Percentiles rank a stretch among this genome's conserved stretches.
Conservation (phyloP, 2,113 vertebrate species). For the Haplochromis vanheusdeni region DNA sequence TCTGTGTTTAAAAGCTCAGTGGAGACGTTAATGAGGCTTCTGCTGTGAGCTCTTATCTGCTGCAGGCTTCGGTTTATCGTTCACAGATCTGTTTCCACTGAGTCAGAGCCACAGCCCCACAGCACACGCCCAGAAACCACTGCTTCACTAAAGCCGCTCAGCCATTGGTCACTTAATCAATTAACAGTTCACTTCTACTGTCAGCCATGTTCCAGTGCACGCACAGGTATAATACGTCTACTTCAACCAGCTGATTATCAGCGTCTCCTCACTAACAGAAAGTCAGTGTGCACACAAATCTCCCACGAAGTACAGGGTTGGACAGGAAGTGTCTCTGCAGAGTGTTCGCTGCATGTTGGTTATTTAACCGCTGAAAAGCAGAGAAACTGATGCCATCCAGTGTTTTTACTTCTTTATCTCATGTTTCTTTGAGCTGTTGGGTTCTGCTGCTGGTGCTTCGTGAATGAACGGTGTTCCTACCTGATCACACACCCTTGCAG, state of each 20-base stretch:
- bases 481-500: neutral
- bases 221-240: neutral
- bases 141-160: neutral
- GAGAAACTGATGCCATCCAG: neutral
- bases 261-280: neutral
- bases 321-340: neutral
- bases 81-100: neutral
- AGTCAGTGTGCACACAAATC: neutral
- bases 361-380: neutral
- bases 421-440: neutral
- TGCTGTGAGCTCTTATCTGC: neutral
- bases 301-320: neutral
- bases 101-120: neutral
- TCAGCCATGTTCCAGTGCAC: neutral
- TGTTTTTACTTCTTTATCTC: neutral
- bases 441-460: neutral
- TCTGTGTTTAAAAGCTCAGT: neutral
- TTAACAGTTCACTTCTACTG: neutral
- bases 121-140: neutral
- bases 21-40: neutral
- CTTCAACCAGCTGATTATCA: neutral
- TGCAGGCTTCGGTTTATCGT: neutral
- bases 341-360: fast-evolving
- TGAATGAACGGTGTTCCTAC: neutral
- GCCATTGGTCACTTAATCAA: neutral